Evolutionary conservation across 2,797 vertebrate species (phyloP), one percentile per base, ranked within the genome.

Genomic region (Smutsia temminckii): DNA sequence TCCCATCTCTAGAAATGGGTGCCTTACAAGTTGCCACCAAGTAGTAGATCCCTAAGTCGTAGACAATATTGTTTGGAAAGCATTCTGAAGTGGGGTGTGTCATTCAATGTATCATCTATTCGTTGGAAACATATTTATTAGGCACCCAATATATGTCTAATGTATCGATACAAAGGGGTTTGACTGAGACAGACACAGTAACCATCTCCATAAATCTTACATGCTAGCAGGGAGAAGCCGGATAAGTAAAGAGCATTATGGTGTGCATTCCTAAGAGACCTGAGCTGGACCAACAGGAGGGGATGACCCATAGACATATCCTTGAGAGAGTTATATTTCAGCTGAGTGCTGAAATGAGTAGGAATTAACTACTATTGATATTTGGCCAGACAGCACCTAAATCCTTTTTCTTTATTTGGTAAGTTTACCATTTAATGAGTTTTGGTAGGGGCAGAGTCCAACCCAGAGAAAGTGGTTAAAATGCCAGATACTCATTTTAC

Each of bases 111-210:
- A 61, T n/a, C 16, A 53, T 42, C 61, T 80, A 46, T 68, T 95
- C 16, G 85, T 20, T 89, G 49, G 78, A 80, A 89, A 61, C 20
- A 53, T 71, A 55, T 89, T 89, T 89, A 81, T 89, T 86, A 59
- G 29, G 18, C 2, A 85, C 12, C 20, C 53, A 21, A 2, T 74
- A 6, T 40, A 72, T 55, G 6, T 18, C 55, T 72, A 51, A 34
- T 71, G 8, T 59, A 11, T 55, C 18, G 21, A 92, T 32, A 27
- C 16, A 90, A 69, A 79, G 40, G 40, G 11, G 8, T 74, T 79
- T 94, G 77, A 75, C 37, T 49, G 49, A 86, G 25, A 80, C 61
- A 68, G 32, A 68, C 37, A 51, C 3, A 75, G 14, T 81, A 34
- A 81, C 61, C 91, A 12, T 53, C 57, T 89, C 90, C 59, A 74